These are phyloP conservation scores for Hydrolagus affinis DNA, from an alignment of 2,113 vertebrate genomes.

Conservation along the genomic window DNA sequence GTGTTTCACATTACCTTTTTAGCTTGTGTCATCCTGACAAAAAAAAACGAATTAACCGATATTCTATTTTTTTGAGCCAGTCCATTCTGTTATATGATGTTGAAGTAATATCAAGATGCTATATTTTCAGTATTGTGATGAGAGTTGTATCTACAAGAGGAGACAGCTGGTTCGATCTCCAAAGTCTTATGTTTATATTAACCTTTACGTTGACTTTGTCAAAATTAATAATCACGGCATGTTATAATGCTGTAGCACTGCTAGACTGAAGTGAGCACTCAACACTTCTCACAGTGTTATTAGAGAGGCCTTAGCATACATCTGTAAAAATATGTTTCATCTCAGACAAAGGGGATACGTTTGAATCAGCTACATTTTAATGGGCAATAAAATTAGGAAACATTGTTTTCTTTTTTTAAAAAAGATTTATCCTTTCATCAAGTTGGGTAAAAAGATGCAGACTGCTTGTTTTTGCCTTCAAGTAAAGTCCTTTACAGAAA, in stretches of 20 bases:
- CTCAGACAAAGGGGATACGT: too few relatives aligned
- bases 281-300: background rate
- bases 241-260: too few relatives aligned
- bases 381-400: background rate
- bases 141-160: too few relatives aligned
- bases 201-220: background rate
- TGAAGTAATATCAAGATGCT: background rate
- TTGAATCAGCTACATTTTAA: background rate
- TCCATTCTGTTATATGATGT: background rate
- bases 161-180: background rate
- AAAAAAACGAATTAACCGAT: background rate
- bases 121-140: background rate
- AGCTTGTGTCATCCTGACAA: too few relatives aligned
- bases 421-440: background rate
- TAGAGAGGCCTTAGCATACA: background rate
- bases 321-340: too few relatives aligned
- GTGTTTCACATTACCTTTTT: too few relatives aligned
- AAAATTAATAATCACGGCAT: too few relatives aligned
- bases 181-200: background rate
- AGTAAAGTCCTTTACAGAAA: too few relatives aligned
- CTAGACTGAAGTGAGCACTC: too few relatives aligned
- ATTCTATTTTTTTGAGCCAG: background rate
- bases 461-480: too few relatives aligned
- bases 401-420: background rate
- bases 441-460: background rate